These are phyloP conservation scores for Pedionomus torquatus DNA, from an alignment of 2,113 vertebrate genomes.

Conservation along the genomic window DNA sequence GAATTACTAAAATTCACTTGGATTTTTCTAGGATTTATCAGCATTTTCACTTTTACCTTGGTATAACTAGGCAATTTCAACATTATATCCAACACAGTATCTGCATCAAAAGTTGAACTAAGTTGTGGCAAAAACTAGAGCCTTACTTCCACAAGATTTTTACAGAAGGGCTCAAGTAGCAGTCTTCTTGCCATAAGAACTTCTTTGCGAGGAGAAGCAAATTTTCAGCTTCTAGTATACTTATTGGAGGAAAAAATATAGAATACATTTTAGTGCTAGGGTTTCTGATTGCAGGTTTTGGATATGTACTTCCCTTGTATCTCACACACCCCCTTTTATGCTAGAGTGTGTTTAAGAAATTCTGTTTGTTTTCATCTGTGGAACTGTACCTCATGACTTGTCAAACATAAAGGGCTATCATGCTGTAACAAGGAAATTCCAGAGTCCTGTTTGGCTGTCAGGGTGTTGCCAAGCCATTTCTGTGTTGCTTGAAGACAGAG, in stretches of 20 bases:
- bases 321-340: neutral
- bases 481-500: neutral
- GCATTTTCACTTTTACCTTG: neutral
- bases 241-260: neutral
- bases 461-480: neutral
- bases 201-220: neutral
- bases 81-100: neutral
- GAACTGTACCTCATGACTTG: neutral
- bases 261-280: neutral
- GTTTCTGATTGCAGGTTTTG: neutral
- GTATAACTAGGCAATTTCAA: neutral
- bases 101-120: neutral
- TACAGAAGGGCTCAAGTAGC: neutral
- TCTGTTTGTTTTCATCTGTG: neutral
- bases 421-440: neutral
- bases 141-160: neutral
- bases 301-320: neutral
- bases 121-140: neutral
- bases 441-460: neutral
- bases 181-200: neutral
- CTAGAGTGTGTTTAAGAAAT: neutral
- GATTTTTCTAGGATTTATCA: neutral
- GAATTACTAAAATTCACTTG: neutral
- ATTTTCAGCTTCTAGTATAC: neutral
- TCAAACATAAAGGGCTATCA: neutral